phyloP scores from a whole-genome alignment of 2,888 invertebrate genomes.

The Epiblema foenella region DNA sequence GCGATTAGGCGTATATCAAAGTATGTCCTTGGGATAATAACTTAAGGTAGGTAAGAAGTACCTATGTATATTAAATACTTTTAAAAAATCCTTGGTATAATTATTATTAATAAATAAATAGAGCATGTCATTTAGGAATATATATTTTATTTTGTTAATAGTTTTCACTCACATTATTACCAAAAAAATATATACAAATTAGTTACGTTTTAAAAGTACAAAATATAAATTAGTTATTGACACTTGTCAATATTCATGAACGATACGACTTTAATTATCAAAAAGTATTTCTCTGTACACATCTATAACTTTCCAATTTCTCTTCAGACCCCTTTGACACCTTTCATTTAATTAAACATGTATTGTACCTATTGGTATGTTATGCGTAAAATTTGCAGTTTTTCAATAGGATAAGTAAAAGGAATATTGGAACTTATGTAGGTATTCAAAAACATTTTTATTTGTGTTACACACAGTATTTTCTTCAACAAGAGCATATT shows the following conservation, averaged over 20 bases:
- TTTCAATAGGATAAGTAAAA: background rate
- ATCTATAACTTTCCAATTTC: background rate
- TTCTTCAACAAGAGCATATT: background rate
- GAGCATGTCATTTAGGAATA: slow-evolving; percentile 16
- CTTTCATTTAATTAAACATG: too few species aligned
- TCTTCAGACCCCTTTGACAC: background rate
- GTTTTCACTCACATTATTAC: background rate
- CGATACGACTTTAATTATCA: background rate
- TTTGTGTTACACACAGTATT: background rate
- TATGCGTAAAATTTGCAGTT: background rate
- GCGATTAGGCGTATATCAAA: too few species aligned
- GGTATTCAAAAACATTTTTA: background rate
- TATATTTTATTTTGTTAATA: slow-evolving; percentile 31
- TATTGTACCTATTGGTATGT: too few species aligned
- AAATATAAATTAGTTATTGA: slow-evolving; percentile 13
- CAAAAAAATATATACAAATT: background rate
- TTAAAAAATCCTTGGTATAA: too few species aligned
- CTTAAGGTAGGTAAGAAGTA: too few species aligned
- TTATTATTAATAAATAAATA: too few species aligned
- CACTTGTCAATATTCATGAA: slow-evolving; percentile 12
- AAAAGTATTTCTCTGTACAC: background rate
- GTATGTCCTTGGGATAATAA: too few species aligned
- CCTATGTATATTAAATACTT: too few species aligned
- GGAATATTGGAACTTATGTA: background rate
- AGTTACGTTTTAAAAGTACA: background rate